A percentile compares a stretch with the other conserved stretches of the same genome.
phyloP scores from a whole-genome alignment of 2,888 invertebrate species.

The Lycaena phlaeas region DNA sequence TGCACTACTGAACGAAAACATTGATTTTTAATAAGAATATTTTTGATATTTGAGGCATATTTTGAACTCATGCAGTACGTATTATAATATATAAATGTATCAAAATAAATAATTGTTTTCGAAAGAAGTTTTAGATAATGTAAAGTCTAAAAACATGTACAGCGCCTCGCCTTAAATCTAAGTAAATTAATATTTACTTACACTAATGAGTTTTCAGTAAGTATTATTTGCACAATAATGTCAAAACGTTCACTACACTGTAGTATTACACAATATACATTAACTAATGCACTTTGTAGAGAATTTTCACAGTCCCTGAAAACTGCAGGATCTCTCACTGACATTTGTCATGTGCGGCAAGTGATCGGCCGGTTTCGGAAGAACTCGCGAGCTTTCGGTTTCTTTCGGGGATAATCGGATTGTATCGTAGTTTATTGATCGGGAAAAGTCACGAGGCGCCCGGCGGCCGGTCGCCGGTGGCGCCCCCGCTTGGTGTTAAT shows the following conservation, averaged over 20 bases:
- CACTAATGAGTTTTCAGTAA: constrained; percentile 32
- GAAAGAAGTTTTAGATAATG: background rate
- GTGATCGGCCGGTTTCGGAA: constrained; percentile 21
- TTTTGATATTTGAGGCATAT: background rate
- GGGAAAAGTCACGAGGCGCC: constrained; percentile 41
- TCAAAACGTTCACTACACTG: constrained; percentile 33
- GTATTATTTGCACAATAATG: constrained; percentile 20
- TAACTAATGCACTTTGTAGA: constrained; percentile 28
- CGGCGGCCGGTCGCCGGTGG: constrained; percentile 59
- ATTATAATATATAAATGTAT: too few species aligned
- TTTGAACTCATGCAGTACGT: too few species aligned
- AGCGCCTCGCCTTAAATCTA: background rate
- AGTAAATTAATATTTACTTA: constrained; percentile 33
- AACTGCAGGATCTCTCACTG: constrained; percentile 58
- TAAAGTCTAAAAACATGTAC: background rate
- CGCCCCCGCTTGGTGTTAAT: constrained; percentile 59
- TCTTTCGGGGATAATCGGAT: constrained; percentile 29
- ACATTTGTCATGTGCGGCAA: constrained; percentile 61
- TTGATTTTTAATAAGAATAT: constrained; percentile 10
- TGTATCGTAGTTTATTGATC: constrained; percentile 46
- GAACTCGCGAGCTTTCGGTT: constrained; percentile 33
- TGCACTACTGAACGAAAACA: constrained; percentile 10
- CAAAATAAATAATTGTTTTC: too few species aligned
- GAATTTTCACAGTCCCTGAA: constrained; percentile 57
- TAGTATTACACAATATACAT: constrained; percentile 25